These are phyloP conservation scores for Parapsyche elsis DNA, from an alignment of 1,140 invertebrate species.

Conservation along the genomic window DNA sequence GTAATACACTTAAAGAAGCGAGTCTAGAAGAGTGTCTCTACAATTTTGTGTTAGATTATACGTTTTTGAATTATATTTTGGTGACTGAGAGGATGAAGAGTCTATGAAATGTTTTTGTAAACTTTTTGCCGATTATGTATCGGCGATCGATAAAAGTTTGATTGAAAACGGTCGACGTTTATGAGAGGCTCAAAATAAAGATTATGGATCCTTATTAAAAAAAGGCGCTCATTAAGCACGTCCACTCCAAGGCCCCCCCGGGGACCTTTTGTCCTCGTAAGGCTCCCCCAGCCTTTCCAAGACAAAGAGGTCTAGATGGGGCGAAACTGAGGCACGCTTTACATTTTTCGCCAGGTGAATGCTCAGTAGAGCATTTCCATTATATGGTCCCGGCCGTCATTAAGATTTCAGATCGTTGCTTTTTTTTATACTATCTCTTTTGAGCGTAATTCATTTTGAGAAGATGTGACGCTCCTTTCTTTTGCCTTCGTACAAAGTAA, in stretches of 20 bases:
- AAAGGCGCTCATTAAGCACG: conserved; percentile 35
- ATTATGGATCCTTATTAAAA: conserved; percentile 30
- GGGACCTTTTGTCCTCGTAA: conserved; percentile 24
- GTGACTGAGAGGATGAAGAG: too few species aligned
- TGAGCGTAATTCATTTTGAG: not conserved
- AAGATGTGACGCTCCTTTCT: too few species aligned
- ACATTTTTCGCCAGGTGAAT: conserved; percentile 23
- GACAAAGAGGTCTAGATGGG: conserved; percentile 5
- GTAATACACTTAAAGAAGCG: too few species aligned
- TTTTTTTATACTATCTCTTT: not conserved
- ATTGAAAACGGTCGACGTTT: conserved; percentile 15
- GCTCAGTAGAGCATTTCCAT: conserved; percentile 40
- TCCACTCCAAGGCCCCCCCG: conserved; percentile 2
- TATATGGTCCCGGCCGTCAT: conserved; percentile 28
- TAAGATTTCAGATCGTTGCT: conserved; percentile 28
- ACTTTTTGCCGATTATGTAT: too few species aligned
- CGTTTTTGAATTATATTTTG: too few species aligned
- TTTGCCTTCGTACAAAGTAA: too few species aligned
- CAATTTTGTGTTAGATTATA: too few species aligned
- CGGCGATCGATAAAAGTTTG: too few species aligned
- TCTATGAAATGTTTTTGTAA: too few species aligned
- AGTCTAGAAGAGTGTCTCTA: too few species aligned
- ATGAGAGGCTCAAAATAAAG: conserved; percentile 16
- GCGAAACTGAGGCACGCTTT: not conserved
- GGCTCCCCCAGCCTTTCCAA: not conserved